Evolutionary conservation across 2,113 vertebrate species (phyloP).

Genomic region (Daubentonia madagascariensis): DNA sequence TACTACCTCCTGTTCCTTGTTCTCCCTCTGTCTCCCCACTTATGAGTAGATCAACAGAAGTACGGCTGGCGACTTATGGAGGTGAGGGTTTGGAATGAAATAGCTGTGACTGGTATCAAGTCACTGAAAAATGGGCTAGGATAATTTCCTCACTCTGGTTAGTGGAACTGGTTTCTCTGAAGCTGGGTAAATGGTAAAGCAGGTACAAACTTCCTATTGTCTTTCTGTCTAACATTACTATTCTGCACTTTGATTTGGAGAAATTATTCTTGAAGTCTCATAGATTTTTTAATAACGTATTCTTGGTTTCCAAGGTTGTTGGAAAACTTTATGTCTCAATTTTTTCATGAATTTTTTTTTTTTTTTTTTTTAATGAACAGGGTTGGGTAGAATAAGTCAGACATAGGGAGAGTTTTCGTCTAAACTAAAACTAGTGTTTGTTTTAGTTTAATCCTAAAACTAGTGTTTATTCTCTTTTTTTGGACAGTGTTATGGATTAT

Average conservation of each 20-base stretch:
- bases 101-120: background rate
- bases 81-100: background rate
- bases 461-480: background rate
- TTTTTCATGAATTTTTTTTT: background rate
- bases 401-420: slow-evolving; percentile 5
- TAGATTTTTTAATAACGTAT: background rate
- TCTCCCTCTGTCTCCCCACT: background rate
- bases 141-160: background rate
- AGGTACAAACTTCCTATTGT: background rate
- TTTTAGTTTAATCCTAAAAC: slow-evolving; percentile 16
- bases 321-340: background rate
- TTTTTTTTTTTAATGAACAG: background rate
- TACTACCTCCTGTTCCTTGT: background rate
- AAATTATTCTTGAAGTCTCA: slow-evolving; percentile 3
- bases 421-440: background rate
- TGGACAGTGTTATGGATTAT: background rate
- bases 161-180: background rate
- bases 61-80: background rate
- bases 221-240: background rate
- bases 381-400: background rate
- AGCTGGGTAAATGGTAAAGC: background rate
- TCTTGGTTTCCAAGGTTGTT: slow-evolving; percentile 27
- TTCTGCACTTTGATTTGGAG: slow-evolving; percentile 13
- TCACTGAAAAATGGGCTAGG: background rate
- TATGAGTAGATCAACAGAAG: background rate